A percentile compares a stretch with the other conserved stretches of the same genome.
These are phyloP conservation scores for Trichonephila inaurata DNA, from an alignment of 1,140 invertebrate genomes.

Conservation along the genomic window DNA sequence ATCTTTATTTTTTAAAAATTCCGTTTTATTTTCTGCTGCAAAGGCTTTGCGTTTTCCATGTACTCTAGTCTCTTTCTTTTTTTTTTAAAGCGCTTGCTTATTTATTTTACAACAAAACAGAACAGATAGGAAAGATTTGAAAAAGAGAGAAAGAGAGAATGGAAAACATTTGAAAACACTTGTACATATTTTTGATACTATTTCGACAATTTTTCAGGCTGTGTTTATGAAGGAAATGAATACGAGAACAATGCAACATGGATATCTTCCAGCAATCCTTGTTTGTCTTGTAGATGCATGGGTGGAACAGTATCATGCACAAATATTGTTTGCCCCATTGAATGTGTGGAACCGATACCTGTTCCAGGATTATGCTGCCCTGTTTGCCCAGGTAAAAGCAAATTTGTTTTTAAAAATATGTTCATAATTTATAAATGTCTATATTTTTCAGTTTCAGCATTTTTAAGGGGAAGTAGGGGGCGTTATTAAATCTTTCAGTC, in stretches of 20 bases:
- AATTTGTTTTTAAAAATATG: background rate
- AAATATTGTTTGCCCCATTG: constrained; percentile 78
- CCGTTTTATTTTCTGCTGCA: too few relatives aligned
- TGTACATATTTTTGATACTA: background rate
- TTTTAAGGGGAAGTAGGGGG: too few relatives aligned
- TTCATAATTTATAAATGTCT: too few relatives aligned
- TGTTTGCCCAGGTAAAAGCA: constrained; percentile 83
- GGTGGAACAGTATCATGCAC: constrained; percentile 85
- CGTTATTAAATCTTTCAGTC: too few relatives aligned
- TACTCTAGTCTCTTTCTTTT: too few relatives aligned
- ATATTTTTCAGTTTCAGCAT: too few relatives aligned
- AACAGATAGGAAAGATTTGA: background rate
- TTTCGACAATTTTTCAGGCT: constrained; percentile 81
- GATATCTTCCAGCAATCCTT: constrained; percentile 83
- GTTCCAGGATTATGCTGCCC: constrained; percentile 86
- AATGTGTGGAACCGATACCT: constrained; percentile 86
- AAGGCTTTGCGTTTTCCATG: too few relatives aligned
- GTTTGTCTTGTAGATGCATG: constrained; percentile 84
- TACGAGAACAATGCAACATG: constrained; percentile 83
- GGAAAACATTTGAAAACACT: background rate
- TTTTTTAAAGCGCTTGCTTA: too few relatives aligned
- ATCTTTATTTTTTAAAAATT: too few relatives aligned
- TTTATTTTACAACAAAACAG: too few relatives aligned
- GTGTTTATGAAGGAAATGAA: constrained; percentile 85
- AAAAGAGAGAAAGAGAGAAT: background rate